phyloP scores from a whole-genome alignment of 2,797 vertebrate species.

The Artibeus jamaicensis region DNA sequence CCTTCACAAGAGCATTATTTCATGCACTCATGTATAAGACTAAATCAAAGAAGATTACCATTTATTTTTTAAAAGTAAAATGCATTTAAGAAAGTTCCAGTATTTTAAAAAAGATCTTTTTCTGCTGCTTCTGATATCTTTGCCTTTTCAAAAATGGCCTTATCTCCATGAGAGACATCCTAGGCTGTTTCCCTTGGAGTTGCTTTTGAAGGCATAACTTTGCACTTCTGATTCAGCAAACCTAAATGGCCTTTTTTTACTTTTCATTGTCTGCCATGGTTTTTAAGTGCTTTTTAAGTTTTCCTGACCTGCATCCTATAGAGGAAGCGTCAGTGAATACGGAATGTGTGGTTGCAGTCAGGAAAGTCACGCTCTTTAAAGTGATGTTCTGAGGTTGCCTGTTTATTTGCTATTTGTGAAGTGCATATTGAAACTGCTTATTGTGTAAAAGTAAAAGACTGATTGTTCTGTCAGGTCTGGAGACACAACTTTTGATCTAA shows the following conservation, averaged over 20 bases:
- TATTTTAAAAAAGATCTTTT: not conserved
- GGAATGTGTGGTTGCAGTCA: constrained; percentile 39
- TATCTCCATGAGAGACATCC: not conserved
- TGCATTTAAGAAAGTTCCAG: not conserved
- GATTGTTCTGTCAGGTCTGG: not conserved
- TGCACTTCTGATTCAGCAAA: constrained; percentile 38
- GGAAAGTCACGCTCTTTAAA: constrained; percentile 62
- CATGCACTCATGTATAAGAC: constrained; percentile 6
- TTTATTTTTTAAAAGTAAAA: not conserved
- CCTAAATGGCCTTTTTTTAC: constrained; percentile 31
- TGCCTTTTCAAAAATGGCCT: not conserved
- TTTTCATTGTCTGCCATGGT: constrained; percentile 56
- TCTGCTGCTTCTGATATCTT: not conserved
- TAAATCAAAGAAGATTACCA: constrained; percentile 2
- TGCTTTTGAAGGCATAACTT: constrained; percentile 24
- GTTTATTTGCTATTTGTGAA: constrained; percentile 62
- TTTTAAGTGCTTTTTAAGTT: constrained; percentile 73
- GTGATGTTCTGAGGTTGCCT: constrained; percentile 40
- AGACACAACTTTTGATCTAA: constrained; percentile 27
- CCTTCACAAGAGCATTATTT: not conserved
- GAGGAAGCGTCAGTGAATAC: constrained; percentile 54
- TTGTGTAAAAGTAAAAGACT: constrained; percentile 47
- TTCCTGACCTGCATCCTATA: constrained; percentile 20
- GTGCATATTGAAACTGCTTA: constrained; percentile 41
- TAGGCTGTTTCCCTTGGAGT: not conserved